Evolutionary conservation across 2,797 vertebrate species (phyloP).

Genomic region (Hypotaenidia philippensis): DNA sequence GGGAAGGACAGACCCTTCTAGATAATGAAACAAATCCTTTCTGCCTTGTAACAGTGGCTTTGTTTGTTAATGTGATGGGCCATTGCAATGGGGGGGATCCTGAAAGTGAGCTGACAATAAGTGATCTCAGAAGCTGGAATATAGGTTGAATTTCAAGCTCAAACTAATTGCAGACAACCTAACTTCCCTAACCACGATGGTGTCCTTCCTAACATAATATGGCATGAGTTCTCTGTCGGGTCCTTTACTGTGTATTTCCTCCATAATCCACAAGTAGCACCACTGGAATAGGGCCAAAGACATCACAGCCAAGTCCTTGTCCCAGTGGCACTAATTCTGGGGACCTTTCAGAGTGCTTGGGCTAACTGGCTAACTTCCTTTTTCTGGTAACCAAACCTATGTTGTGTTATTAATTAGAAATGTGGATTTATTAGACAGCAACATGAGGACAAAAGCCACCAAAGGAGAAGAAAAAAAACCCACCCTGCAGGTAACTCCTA

Average conservation of each 20-base stretch:
- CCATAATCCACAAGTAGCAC: not conserved
- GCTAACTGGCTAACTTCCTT: not conserved
- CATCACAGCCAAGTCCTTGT: not conserved
- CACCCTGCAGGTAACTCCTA: not conserved
- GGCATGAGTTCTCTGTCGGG: not conserved
- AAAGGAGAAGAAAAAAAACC: not conserved
- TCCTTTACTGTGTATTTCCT: not conserved
- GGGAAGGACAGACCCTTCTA: not conserved
- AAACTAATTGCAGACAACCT: not conserved
- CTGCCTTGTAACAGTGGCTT: not conserved
- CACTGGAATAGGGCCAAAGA: not conserved
- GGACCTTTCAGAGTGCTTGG: not conserved
- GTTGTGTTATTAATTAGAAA: not conserved
- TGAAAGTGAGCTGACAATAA: not conserved
- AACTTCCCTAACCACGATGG: rapidly evolving
- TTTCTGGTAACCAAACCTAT: not conserved
- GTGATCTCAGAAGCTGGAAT: not conserved
- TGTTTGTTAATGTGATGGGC: not conserved
- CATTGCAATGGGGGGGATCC: not conserved
- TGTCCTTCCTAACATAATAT: not conserved
- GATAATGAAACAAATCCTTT: not conserved
- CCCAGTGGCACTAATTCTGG: not conserved
- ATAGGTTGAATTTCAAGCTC: not conserved
- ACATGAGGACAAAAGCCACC: not conserved
- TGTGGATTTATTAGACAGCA: not conserved